Evolutionary conservation across 2,113 vertebrate species (phyloP).

Genomic region (Microtus montanus): DNA sequence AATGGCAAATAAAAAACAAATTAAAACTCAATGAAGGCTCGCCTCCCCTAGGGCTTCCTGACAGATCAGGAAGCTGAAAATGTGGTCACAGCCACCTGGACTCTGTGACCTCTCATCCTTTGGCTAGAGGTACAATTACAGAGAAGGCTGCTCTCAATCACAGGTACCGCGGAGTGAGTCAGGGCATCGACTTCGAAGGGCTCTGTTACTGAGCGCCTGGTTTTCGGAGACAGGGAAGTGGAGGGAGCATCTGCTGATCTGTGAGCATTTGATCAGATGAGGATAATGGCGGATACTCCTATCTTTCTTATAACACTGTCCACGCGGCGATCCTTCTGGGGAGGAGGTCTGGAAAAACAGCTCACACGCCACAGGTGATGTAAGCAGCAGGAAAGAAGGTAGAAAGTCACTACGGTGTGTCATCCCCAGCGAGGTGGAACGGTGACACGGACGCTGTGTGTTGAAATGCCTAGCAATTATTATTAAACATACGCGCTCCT

Average conservation of each 20-base stretch:
- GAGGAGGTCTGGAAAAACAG: constrained; percentile 51
- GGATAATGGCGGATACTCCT: constrained; percentile 18
- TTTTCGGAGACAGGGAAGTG: background rate
- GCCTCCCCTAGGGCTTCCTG: background rate
- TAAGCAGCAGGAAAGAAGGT: constrained; percentile 63
- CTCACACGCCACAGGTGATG: constrained; percentile 53
- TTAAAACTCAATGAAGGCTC: background rate
- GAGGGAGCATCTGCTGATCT: constrained; percentile 22
- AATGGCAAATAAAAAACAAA: background rate
- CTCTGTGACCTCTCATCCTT: constrained; percentile 1
- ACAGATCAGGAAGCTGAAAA: background rate
- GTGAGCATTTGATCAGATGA: constrained; percentile 14
- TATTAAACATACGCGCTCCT: constrained; percentile 64
- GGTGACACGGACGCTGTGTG: constrained; percentile 16
- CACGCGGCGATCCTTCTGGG: background rate
- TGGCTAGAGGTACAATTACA: background rate
- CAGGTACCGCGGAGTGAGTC: background rate
- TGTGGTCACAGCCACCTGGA: background rate
- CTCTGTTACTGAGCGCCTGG: background rate
- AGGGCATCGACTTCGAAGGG: background rate
- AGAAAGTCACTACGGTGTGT: constrained; percentile 78
- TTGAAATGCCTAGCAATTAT: background rate
- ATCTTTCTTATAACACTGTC: fast-evolving
- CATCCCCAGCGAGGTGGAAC: constrained; percentile 59
- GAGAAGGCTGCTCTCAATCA: background rate